Base-by-base conservation (phyloP, 2,797 vertebrate genomes). In the Coregonus ussuriensis region DNA sequence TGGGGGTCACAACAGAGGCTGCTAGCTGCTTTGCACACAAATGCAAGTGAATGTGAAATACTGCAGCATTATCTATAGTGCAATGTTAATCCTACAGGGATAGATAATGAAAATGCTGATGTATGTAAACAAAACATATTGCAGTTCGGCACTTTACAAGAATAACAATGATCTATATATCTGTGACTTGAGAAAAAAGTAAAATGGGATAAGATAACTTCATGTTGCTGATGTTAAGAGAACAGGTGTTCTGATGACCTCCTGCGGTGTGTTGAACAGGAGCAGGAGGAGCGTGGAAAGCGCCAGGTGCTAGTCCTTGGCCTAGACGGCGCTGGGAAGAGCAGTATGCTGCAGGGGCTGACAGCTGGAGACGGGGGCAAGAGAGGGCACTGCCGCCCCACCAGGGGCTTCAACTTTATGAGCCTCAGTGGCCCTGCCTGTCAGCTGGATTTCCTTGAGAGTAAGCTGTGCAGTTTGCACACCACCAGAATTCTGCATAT, bases 321-420 rank as follows among this genome's bases (percentile, higher is more conserved):
- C 6, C 92, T 98, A 89, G 96, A 97, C 0, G 96, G 97, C 0
- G 95, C 95, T 0, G 97, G 97, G 59, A 98, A 98, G 90, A 98
- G 96, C 94, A 97, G 97, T 35, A 87, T 98, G 88, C 89, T 98
- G 63, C 95, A 95, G 80, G 90, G 94, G 62, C 81, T 98, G 76
- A 93, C 92, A 0, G 94, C 93, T 3, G 91, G 90, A 74, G 87
- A 82, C 0, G 66, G 80, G 0, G 91, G 89, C 7, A 91, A 83
- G 72, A 88, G 88, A 4, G 77, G 72, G 6, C 18, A 16, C 53
- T 35, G 72, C 53, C 31, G 16, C 1, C 97, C 97, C 77, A 98
- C 97, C 9, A 91, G 92, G 0, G 96, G 96, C 80, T 98, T 98
- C 88, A 98, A 96, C 91, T 96, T 96, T 33, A 94, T 96, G 78